These are phyloP conservation scores for Sapayoa aenigma DNA, from an alignment of 2,113 vertebrate species.

Conservation along the genomic window DNA sequence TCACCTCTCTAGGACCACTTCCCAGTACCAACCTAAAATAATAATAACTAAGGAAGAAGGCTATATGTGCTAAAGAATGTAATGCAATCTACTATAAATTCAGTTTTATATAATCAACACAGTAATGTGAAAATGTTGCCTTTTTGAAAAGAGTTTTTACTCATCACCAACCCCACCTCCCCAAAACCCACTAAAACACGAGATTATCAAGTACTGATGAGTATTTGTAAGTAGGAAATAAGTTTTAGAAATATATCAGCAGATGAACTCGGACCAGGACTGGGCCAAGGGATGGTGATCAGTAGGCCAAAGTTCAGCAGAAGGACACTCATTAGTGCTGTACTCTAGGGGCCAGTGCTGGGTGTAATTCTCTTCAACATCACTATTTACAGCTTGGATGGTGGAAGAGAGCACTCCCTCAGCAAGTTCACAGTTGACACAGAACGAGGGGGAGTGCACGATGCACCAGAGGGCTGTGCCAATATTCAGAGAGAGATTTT, in stretches of 20 bases:
- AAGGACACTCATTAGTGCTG: background rate
- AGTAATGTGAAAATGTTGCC: background rate
- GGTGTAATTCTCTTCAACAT: background rate
- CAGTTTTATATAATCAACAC: background rate
- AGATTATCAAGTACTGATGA: background rate
- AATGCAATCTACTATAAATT: background rate
- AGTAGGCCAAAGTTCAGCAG: background rate
- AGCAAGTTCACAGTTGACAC: background rate
- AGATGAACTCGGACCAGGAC: background rate
- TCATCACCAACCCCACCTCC: background rate
- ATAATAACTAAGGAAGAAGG: background rate
- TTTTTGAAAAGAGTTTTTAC: background rate
- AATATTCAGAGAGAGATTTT: background rate
- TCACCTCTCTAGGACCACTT: background rate
- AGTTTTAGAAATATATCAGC: background rate
- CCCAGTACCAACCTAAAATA: background rate
- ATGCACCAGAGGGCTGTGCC: background rate
- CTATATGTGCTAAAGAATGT: background rate
- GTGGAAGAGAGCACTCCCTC: background rate
- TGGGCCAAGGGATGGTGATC: background rate
- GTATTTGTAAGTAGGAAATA: background rate
- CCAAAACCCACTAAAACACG: background rate
- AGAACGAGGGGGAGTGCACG: background rate
- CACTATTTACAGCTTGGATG: background rate
- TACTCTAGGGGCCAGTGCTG: no score